Percentiles rank a stretch among this genome's conserved stretches.
Conservation (phyloP, 2,797 vertebrate genomes). For the Brachymystax lenok region DNA sequence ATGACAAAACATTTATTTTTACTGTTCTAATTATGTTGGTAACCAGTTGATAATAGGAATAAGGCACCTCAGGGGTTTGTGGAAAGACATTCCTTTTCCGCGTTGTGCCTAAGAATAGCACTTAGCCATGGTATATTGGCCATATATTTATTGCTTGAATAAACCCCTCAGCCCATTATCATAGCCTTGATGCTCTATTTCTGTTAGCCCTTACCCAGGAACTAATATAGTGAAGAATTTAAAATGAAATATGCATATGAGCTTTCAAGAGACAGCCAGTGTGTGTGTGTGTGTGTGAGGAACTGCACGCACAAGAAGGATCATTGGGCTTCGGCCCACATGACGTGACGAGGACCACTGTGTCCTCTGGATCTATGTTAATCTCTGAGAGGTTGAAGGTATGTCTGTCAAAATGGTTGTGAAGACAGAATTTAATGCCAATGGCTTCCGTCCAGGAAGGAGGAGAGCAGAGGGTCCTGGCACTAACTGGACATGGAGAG, state of each 20-base stretch:
- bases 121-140: too few species aligned
- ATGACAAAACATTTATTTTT: too few species aligned
- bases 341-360: constrained; percentile 53
- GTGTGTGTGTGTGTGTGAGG: background rate
- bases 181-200: background rate
- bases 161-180: background rate
- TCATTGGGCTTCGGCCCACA: constrained; percentile 34
- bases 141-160: too few species aligned
- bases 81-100: too few species aligned
- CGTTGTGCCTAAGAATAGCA: too few species aligned
- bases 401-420: constrained; percentile 82
- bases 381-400: constrained; percentile 67
- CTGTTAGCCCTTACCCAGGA: background rate
- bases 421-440: constrained; percentile 83
- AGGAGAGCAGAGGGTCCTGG: constrained; percentile 55
- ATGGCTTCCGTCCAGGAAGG: constrained; percentile 83
- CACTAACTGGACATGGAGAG: constrained; percentile 72
- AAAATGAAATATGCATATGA: constrained; percentile 6
- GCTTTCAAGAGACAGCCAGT: constrained; percentile 9
- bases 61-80: too few species aligned
- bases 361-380: constrained; percentile 74
- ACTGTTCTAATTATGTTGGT: too few species aligned
- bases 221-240: background rate
- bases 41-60: too few species aligned
- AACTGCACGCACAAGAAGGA: constrained; percentile 4